phyloP scores from a whole-genome alignment of 2,113 vertebrate genomes.

The Ctenomys sociabilis region DNA sequence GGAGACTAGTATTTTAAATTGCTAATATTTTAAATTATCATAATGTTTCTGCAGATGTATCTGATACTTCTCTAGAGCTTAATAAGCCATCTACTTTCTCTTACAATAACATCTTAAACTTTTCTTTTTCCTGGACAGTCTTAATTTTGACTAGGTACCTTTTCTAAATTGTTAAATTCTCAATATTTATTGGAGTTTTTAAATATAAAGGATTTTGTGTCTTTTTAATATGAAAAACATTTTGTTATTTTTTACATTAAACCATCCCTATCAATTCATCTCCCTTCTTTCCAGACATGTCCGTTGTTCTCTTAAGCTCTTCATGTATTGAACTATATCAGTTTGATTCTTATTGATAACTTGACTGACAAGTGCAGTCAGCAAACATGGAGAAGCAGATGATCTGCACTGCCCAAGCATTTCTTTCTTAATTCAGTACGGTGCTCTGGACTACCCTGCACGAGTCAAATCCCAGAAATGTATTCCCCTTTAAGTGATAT shows the following conservation, averaged over 20 bases:
- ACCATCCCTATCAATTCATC: neutral
- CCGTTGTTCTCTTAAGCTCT: neutral
- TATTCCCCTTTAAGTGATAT: neutral
- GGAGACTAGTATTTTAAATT: neutral
- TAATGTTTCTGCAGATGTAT: neutral
- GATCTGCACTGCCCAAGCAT: neutral
- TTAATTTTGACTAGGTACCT: neutral
- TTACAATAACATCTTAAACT: neutral
- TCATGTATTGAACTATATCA: neutral
- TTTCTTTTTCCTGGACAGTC: neutral
- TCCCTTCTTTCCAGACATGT: neutral
- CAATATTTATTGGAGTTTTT: neutral
- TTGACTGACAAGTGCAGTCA: neutral
- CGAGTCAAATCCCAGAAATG: neutral
- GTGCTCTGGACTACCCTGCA: neutral
- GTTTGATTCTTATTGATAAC: neutral
- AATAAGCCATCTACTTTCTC: neutral
- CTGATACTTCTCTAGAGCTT: neutral
- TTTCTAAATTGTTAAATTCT: neutral
- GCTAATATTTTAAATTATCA: neutral
- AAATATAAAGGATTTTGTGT: neutral
- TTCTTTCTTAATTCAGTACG: neutral
- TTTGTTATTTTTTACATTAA: neutral
- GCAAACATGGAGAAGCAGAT: neutral
- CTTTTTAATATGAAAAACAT: neutral